Evolutionary conservation across 2,797 vertebrate species (phyloP).

Genomic region (Notolabrus celidotus): DNA sequence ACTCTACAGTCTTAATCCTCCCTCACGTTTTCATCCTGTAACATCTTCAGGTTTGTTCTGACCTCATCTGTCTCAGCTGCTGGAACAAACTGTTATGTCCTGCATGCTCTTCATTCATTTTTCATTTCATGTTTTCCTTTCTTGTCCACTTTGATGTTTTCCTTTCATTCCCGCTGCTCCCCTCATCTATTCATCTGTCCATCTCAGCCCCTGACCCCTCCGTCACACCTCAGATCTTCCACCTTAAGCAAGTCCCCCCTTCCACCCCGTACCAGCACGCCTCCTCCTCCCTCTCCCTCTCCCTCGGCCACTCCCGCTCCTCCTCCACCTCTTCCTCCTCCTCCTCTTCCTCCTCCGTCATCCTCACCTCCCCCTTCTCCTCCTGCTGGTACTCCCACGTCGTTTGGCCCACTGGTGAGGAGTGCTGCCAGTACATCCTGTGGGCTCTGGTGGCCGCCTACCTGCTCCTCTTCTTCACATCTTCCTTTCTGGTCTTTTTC

Average conservation of each 20-base stretch:
- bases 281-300: constrained; percentile 31
- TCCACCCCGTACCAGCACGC: constrained; percentile 21
- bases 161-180: background rate
- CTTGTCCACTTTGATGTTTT: constrained; percentile 43
- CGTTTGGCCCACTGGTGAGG: constrained; percentile 78
- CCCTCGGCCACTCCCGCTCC: background rate
- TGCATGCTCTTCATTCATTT: constrained; percentile 59
- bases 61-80: constrained; percentile 20
- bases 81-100: constrained; percentile 52
- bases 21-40: background rate
- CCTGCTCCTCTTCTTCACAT: constrained; percentile 85
- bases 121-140: constrained; percentile 72
- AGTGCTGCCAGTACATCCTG: constrained; percentile 83
- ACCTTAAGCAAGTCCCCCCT: constrained; percentile 69
- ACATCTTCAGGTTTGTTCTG: constrained; percentile 12
- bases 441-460: constrained; percentile 81
- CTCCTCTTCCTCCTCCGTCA: constrained; percentile 60
- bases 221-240: constrained; percentile 41
- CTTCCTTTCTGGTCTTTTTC: constrained; percentile 83
- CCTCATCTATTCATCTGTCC: background rate
- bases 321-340: constrained; percentile 67
- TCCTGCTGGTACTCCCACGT: constrained; percentile 79
- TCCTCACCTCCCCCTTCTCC: constrained; percentile 69
- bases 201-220: constrained; percentile 35
- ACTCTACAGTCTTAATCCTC: background rate